phyloP scores from a whole-genome alignment of 2,888 invertebrate genomes.

The Eupithecia exiguata region DNA sequence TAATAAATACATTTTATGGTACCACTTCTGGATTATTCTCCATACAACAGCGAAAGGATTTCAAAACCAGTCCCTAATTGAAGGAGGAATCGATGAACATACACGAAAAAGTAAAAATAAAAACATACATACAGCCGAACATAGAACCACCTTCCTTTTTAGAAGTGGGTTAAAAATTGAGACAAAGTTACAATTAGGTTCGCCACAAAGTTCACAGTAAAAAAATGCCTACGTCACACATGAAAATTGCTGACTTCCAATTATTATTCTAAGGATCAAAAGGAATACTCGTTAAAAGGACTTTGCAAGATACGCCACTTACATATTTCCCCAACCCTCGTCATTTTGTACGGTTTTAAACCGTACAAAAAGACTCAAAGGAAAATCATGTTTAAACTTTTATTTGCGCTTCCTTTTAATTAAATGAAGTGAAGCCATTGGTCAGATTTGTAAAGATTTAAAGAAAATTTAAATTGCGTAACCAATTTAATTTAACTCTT shows the following conservation, averaged over 20 bases:
- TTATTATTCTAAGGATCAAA: constrained; percentile 38
- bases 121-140: too few relatives aligned
- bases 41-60: too few relatives aligned
- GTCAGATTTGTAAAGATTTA: constrained; percentile 44
- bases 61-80: too few relatives aligned
- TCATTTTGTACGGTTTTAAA: constrained; percentile 32
- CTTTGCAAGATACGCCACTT: constrained; percentile 32
- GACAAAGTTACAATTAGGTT: background rate
- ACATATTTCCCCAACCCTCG: constrained; percentile 28
- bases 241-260: constrained; percentile 31
- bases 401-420: constrained; percentile 50
- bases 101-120: too few relatives aligned
- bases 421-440: constrained; percentile 45
- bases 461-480: constrained; percentile 43
- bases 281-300: constrained; percentile 30
- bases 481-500: constrained; percentile 43
- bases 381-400: constrained; percentile 42
- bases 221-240: constrained; percentile 1
- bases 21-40: too few relatives aligned
- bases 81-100: too few relatives aligned
- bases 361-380: constrained; percentile 37
- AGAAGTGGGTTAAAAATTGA: background rate
- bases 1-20: too few relatives aligned
- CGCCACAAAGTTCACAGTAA: too few relatives aligned
- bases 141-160: background rate